Conservation (phyloP, 2,797 vertebrate species). For the Epinephelus coioides region DNA sequence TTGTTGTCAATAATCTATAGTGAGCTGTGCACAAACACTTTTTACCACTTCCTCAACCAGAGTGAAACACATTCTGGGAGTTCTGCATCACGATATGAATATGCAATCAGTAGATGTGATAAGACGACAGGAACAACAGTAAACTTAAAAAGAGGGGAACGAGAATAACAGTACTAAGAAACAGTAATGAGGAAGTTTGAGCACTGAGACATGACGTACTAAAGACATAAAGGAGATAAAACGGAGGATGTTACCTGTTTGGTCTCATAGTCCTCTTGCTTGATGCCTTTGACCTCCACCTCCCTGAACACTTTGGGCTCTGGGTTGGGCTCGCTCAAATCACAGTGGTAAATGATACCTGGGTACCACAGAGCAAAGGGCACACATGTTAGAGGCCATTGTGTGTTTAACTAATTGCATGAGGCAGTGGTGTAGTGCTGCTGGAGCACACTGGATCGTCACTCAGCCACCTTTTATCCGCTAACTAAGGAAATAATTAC, state of each 20-base stretch:
- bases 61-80: background rate
- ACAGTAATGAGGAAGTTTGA: background rate
- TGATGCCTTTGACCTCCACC: conserved; percentile 85
- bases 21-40: background rate
- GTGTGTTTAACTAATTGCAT: background rate
- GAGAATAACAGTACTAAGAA: background rate
- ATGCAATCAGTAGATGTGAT: background rate
- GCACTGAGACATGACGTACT: background rate
- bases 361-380: background rate
- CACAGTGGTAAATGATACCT: conserved; percentile 88
- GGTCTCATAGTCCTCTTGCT: conserved; percentile 81
- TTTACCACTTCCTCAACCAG: background rate
- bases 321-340: conserved; percentile 72
- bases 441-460: no score
- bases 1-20: background rate
- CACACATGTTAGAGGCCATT: background rate
- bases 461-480: no score
- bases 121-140: background rate
- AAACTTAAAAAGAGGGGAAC: background rate
- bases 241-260: conserved; percentile 73
- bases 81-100: background rate
- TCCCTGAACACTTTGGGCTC: conserved; percentile 84
- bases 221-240: background rate
- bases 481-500: no score
- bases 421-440: no score